These are phyloP conservation scores for Rhombomys opimus DNA, from an alignment of 2,113 vertebrate genomes.

Conservation along the genomic window DNA sequence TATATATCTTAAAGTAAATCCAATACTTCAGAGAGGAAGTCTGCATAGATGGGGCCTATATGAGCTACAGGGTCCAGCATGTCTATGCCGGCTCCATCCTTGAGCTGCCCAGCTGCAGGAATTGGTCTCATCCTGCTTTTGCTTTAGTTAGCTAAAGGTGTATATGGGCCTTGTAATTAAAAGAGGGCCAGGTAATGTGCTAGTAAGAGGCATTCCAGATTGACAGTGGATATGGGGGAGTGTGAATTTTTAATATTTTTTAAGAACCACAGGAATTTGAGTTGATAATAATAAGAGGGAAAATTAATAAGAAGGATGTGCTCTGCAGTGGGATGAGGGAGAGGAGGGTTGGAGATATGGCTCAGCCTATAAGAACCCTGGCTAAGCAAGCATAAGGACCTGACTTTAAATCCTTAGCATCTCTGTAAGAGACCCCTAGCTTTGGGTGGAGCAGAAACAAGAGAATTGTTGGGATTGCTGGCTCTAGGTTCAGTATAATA, in stretches of 20 bases:
- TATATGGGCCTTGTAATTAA: constrained; percentile 21
- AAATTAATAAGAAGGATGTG: neutral
- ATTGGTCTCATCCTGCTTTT: neutral
- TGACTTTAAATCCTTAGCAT: neutral
- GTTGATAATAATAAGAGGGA: constrained; percentile 14
- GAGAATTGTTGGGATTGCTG: neutral
- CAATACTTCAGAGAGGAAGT: neutral
- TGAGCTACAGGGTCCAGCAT: neutral
- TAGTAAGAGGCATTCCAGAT: constrained; percentile 36
- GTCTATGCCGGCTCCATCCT: neutral
- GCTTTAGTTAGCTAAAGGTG: neutral
- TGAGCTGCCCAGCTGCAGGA: neutral
- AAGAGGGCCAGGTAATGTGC: neutral
- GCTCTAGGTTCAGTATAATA: neutral
- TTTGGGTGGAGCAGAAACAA: neutral
- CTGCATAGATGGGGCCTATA: neutral
- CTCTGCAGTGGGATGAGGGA: neutral
- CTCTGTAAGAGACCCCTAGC: neutral
- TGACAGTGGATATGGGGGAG: neutral
- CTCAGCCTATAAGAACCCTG: neutral
- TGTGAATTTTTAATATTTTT: neutral
- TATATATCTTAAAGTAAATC: neutral
- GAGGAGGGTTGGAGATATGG: neutral
- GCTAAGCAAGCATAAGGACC: neutral
- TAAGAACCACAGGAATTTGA: constrained; percentile 26